Base-by-base conservation (phyloP, 2,113 vertebrate species). In the Turdus rufiventris region DNA sequence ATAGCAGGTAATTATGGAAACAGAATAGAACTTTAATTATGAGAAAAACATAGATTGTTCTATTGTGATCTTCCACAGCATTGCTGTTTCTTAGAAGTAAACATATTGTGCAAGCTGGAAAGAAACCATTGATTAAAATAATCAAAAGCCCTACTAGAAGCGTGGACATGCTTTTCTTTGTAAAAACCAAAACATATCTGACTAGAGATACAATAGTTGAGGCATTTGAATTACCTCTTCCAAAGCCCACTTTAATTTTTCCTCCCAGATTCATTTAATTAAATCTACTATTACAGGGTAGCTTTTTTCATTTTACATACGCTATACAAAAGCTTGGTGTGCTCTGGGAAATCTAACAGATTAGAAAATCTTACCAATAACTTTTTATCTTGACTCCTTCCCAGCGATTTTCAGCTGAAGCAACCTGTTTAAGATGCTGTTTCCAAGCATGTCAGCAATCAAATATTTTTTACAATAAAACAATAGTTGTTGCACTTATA, bases 1-100 rank as follows among this genome's bases (percentile, higher is more conserved):
- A 91, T 96, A 92, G 83, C 77, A 81, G 40, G 70, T 92, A 94
- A 96, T 97, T 97, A 95, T 14, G 36, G 73, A 87, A 94, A 90
- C 53, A 91, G 81, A 92, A 81, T 61, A 47, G 73, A 68, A 77
- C 60, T 89, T 94, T 68, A 92, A 94, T 96, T 90, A 91, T 40
- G 16, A 89, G 58, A 54, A 91, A 88, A 25, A 3, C 51, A 54
- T 16, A 93, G 73, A 92, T 70, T 56, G 45, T 62, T 85, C 85
- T 91, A 74, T 88, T 96, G 89, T 95, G 78, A 93, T 97, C 80
- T 96, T 85, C 61, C 26, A 57, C 70, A 80, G 63, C 47, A 79
- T 6, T 62, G 33, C 57, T 78, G 38, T 67, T 89, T 60, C 83
- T 82, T 79, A 67, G 48, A 96, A 95, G 40, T 31, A 91, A 95